These are phyloP conservation scores for Ochotona princeps DNA, from an alignment of 2,113 vertebrate species.

Conservation along the genomic window DNA sequence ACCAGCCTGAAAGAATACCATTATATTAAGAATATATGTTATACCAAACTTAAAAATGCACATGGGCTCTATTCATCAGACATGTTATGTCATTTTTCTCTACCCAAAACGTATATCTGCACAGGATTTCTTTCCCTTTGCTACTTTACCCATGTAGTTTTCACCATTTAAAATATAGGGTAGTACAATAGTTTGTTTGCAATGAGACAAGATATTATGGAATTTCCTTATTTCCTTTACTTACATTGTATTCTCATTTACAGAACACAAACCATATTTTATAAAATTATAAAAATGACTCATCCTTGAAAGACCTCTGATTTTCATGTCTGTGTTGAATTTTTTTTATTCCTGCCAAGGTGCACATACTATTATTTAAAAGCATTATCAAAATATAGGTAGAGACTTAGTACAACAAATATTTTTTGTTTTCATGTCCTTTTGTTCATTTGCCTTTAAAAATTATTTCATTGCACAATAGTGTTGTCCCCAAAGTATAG, in stretches of 20 bases:
- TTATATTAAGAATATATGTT: not conserved
- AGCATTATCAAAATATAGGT: not conserved
- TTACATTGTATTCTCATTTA: not conserved
- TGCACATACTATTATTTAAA: not conserved
- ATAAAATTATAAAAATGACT: not conserved
- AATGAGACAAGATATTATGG: not conserved
- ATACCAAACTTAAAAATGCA: not conserved
- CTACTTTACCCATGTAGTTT: not conserved
- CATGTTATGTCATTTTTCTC: constrained; percentile 42
- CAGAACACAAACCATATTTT: not conserved
- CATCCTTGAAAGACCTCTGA: not conserved
- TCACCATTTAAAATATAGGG: not conserved
- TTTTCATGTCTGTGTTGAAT: not conserved
- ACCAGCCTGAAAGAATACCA: not conserved
- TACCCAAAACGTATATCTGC: not conserved
- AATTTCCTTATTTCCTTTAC: not conserved
- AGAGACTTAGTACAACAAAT: not conserved
- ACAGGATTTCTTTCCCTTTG: not conserved
- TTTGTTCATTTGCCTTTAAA: constrained; percentile 8
- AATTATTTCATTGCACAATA: not conserved
- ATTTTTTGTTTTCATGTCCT: not conserved
- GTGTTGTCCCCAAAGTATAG: not conserved
- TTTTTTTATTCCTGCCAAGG: not conserved
- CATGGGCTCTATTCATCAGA: constrained; percentile 62
- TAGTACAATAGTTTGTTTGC: not conserved